A percentile compares a stretch with the other conserved stretches of the same genome.
Evolutionary conservation across 1,140 invertebrate genomes (phyloP).

Genomic region (Leptonema lineaticorne): DNA sequence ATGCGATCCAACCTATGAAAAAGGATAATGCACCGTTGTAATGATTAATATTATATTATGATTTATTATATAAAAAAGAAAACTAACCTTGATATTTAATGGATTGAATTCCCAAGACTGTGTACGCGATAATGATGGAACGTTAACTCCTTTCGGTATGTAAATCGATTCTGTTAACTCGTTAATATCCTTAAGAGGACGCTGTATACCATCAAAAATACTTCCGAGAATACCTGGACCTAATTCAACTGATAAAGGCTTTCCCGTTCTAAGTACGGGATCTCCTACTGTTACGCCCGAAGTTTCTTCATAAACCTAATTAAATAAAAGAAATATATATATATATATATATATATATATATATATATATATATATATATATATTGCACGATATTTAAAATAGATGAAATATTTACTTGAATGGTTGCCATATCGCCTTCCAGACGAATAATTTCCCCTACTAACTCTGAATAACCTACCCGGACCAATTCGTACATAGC

Average conservation of each 20-base stretch:
- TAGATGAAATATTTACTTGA: conserved; percentile 62
- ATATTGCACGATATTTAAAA: too few species aligned
- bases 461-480: conserved; percentile 96
- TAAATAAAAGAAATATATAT: conserved; percentile 8
- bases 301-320: conserved; percentile 96
- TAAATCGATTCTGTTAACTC: conserved; percentile 95
- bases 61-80: too few species aligned
- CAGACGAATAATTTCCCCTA: conserved; percentile 98
- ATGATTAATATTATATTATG: not conserved
- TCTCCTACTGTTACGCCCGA: conserved; percentile 99
- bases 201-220: conserved; percentile 99
- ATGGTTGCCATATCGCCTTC: conserved; percentile 99
- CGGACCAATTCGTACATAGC: conserved; percentile 99
- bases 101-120: conserved; percentile 93
- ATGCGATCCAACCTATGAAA: conserved; percentile 81
- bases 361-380: not conserved
- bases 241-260: conserved; percentile 96
- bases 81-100: conserved; percentile 73
- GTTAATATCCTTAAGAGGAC: conserved; percentile 95
- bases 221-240: conserved; percentile 99
- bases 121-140: conserved; percentile 83
- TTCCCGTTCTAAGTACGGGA: conserved; percentile 96
- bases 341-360: not conserved
- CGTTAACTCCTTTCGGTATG: conserved; percentile 98
- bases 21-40: too few species aligned